These are phyloP conservation scores for Enteromius anoplus DNA, from an alignment of 2,797 vertebrate species.

Conservation along the genomic window DNA sequence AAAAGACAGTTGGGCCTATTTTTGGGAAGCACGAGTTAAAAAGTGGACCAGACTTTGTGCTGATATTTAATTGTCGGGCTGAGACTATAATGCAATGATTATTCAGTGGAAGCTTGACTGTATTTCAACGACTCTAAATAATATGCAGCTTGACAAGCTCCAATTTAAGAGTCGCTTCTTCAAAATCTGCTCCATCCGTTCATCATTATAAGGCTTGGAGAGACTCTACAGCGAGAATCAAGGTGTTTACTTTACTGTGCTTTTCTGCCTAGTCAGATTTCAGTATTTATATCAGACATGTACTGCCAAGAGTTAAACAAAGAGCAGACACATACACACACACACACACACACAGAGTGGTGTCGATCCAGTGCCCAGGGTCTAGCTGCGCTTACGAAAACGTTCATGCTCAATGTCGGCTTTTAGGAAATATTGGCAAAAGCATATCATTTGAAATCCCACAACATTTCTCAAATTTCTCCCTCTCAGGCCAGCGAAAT, in stretches of 20 bases:
- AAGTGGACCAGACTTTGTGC: background rate
- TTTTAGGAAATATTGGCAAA: slow-evolving; percentile 82
- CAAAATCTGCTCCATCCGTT: background rate
- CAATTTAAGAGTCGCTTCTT: background rate
- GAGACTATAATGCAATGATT: background rate
- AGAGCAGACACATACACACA: slow-evolving; percentile 46
- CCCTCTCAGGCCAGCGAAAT: slow-evolving; percentile 67
- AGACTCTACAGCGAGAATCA: slow-evolving; percentile 58
- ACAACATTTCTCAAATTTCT: slow-evolving; percentile 79
- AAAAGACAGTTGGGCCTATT: background rate
- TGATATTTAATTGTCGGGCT: background rate
- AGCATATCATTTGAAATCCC: slow-evolving; percentile 76
- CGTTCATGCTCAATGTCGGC: slow-evolving; percentile 76
- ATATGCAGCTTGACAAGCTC: background rate
- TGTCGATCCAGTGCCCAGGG: slow-evolving; percentile 49
- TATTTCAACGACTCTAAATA: background rate
- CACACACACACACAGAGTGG: slow-evolving; percentile 55
- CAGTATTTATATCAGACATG: slow-evolving; percentile 58
- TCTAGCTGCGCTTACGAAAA: slow-evolving; percentile 51
- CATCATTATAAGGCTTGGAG: slow-evolving; percentile 40
- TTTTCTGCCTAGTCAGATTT: slow-evolving; percentile 58
- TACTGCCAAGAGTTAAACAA: slow-evolving; percentile 56
- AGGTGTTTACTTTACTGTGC: slow-evolving; percentile 69
- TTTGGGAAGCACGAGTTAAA: background rate
- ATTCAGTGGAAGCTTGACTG: background rate